phyloP scores from a whole-genome alignment of 2,113 vertebrate genomes.

The Gopherus evgoodei region DNA sequence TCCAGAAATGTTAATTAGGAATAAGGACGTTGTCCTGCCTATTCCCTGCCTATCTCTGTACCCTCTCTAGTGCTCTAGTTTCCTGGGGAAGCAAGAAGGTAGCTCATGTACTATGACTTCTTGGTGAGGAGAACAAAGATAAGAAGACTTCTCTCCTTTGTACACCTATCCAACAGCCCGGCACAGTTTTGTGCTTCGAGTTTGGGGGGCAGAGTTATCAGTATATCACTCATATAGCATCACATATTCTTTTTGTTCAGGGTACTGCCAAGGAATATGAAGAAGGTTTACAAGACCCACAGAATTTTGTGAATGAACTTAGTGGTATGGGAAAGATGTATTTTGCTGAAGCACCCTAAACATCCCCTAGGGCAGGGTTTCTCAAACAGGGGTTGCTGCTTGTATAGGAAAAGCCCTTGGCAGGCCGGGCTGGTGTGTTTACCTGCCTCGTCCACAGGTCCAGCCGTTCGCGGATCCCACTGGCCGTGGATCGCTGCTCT shows the following conservation, averaged over 20 bases:
- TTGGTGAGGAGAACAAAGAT: neutral
- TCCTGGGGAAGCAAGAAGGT: neutral
- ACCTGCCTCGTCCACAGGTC: too few species aligned
- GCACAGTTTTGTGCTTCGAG: neutral
- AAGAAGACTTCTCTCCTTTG: neutral
- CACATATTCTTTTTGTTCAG: neutral
- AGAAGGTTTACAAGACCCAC: neutral
- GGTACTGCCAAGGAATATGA: neutral
- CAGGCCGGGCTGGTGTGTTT: too few species aligned
- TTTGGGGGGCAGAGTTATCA: neutral
- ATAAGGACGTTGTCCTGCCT: neutral
- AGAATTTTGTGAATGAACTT: neutral
- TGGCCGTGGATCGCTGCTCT: too few species aligned
- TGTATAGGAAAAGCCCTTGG: too few species aligned
- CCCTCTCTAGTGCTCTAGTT: neutral
- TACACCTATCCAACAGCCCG: neutral
- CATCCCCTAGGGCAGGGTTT: too few species aligned
- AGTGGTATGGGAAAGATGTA: neutral
- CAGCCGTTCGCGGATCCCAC: too few species aligned
- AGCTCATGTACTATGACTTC: neutral
- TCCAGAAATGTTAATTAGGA: neutral
- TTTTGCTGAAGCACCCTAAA: neutral
- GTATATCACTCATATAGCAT: neutral
- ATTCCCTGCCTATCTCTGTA: neutral
- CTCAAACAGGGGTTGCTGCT: too few species aligned